Percentiles rank a stretch among this genome's conserved stretches.
Conservation (phyloP, 2,888 invertebrate genomes). For the Lutraria lutraria region DNA sequence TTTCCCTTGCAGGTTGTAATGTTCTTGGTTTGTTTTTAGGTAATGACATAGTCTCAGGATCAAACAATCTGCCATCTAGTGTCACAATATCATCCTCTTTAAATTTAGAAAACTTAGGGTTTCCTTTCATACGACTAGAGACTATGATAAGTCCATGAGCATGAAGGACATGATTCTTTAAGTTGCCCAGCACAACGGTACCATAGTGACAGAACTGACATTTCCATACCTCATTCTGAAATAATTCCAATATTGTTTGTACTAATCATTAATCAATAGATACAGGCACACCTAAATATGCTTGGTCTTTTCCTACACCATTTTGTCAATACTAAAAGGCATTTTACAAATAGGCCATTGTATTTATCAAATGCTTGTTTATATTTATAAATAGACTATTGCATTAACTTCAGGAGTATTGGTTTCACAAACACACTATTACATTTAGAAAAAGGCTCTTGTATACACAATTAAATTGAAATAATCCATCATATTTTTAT, state of each 20-base stretch:
- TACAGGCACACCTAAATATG: no score
- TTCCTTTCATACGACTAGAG: conserved; percentile 33
- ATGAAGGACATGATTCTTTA: conserved; percentile 57
- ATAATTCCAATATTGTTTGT: not conserved
- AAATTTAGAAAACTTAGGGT: conserved; percentile 41
- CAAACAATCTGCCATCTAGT: conserved; percentile 49
- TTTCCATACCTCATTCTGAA: not conserved
- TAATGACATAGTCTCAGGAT: conserved; percentile 44
- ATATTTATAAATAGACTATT: no score
- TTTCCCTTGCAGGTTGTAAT: not conserved
- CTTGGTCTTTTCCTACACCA: no score
- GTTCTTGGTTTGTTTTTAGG: conserved; percentile 31
- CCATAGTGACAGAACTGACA: conserved; percentile 57
- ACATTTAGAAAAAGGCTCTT: no score
- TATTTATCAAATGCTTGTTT: no score
- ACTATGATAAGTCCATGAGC: conserved; percentile 52
- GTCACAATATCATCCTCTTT: conserved; percentile 53
- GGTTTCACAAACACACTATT: no score
- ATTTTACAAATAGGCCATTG: no score
- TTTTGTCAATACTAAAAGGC: no score
- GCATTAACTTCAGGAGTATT: no score
- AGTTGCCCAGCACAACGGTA: conserved; percentile 47
- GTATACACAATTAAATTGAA: no score
- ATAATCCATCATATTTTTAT: no score
- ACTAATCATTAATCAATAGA: no score